Conservation (phyloP, 2,113 vertebrate genomes). For the Oncorhynchus tshawytscha region DNA sequence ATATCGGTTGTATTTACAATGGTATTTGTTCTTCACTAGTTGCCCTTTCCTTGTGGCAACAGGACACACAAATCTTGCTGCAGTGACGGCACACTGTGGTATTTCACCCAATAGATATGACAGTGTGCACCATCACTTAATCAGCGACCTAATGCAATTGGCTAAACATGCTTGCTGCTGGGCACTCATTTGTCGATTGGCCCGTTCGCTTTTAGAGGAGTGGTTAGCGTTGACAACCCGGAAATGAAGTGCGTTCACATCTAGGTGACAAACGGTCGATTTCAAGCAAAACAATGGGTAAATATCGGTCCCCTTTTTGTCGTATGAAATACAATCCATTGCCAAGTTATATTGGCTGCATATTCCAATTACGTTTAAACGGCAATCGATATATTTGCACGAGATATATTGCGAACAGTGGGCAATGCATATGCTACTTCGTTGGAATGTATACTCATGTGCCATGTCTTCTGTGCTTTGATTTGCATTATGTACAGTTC, state of each 20-base stretch:
- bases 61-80: no score
- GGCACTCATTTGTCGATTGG: constrained; percentile 50
- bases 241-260: constrained; percentile 52
- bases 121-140: constrained; percentile 26
- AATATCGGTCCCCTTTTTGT: constrained; percentile 3
- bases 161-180: constrained; percentile 27
- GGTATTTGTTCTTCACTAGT: no score
- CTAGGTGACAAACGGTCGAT: neutral
- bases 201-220: constrained; percentile 28
- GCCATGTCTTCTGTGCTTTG: no score
- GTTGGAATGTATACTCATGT: no score
- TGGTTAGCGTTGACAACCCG: constrained; percentile 45
- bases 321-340: neutral
- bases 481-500: no score
- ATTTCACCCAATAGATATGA: no score
- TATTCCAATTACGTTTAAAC: neutral
- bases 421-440: no score
- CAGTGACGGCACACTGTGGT: no score
- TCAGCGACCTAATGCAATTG: constrained; percentile 49
- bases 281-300: constrained; percentile 21
- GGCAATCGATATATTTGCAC: no score
- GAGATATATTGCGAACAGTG: no score
- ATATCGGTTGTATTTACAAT: no score
- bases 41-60: no score
- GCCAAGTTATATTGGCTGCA: neutral